Base-by-base conservation (phyloP, 2,797 vertebrate species). In the Crenichthys baileyi region DNA sequence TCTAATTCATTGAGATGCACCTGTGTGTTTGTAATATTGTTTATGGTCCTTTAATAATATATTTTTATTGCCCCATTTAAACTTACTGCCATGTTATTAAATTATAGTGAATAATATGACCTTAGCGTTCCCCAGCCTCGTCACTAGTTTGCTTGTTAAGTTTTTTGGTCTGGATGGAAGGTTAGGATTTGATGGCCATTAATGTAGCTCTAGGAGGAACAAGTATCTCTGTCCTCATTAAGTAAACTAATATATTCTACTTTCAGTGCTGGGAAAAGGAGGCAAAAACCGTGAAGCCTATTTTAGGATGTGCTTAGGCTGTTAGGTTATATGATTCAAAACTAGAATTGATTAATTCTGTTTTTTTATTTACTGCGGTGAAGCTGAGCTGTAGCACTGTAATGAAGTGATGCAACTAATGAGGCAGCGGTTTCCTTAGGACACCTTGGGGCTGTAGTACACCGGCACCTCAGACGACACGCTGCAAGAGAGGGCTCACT, bases 341-440 rank as follows among this genome's bases (percentile, higher is more conserved):
- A 60, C 26, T 58, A 0, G 9, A 7, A n/a, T 75, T 39, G 55
- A 55, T 77, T 77, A 18, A 29, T 2, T 67, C 63, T 77, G 7
- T 68, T 85, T 77, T 77, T 36, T 82, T 78, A 44, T 72, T 36
- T 74, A 63, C 56, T 41, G 31, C n/a, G 36, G n/a, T 60, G 53
- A 83, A 77, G 61, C 71, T 70, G 75, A 88, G 83, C 73, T 87
- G 61, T 76, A 70, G n/a, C 78, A 65, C 29, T 75, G 75, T 87
- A 83, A 88, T 53, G 41, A 81, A 78, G 77, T 82, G 78, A 76
- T 79, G 79, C 72, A 65, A 71, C 73, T 89, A 79, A 86, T 85
- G 83, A 87, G 61, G 55, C 82, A 83, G 85, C 79, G 79, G 78
- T 81, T 87, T 77, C 79, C 84, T 72, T 73, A 73, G 53, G 89